Conservation (phyloP, 2,888 invertebrate genomes). For the Deroplatys truncata region DNA sequence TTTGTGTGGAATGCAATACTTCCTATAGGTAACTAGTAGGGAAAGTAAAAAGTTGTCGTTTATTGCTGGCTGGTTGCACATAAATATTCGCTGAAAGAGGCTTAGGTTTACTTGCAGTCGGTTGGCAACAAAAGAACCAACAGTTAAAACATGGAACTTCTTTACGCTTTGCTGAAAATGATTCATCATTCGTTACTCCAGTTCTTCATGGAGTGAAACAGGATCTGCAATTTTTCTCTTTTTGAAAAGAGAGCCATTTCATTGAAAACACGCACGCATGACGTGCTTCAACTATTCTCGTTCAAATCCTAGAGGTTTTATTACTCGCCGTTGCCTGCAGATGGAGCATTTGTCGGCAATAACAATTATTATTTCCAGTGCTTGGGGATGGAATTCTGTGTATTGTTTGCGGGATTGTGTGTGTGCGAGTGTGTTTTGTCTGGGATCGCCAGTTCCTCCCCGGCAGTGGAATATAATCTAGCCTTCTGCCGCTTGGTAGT, state of each 20-base stretch:
- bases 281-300: not conserved
- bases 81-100: no score
- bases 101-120: not conserved
- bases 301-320: not conserved
- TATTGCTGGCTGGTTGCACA: no score
- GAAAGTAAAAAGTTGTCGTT: no score
- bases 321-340: not conserved
- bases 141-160: not conserved
- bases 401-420: not conserved
- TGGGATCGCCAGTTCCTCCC: not conserved
- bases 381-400: not conserved
- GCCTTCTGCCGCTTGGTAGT: not conserved
- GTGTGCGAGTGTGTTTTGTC: not conserved
- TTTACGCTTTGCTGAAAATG: no score
- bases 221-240: no score
- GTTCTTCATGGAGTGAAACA: not conserved
- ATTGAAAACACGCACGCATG: not conserved
- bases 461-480: not conserved
- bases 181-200: not conserved
- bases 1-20: no score
- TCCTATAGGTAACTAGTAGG: no score
- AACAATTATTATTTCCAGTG: not conserved
- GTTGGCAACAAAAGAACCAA: not conserved
- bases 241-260: not conserved
- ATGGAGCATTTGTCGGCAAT: not conserved